Conservation (phyloP, 2,797 vertebrate genomes). For the Phylloscopus collybita region DNA sequence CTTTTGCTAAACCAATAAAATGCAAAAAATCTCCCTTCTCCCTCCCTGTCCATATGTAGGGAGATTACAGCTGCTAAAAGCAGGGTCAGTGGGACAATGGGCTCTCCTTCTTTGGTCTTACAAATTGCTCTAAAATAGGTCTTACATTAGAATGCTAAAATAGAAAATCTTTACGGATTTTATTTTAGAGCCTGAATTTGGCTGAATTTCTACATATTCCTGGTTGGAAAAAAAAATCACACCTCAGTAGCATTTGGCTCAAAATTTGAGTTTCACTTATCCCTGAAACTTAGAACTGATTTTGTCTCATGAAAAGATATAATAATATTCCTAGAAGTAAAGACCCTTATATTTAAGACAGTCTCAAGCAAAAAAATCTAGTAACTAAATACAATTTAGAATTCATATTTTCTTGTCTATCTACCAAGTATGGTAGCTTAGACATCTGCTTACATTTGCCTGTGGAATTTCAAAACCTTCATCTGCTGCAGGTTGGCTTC, state of each 20-base stretch:
- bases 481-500: background rate
- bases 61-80: background rate
- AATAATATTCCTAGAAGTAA: background rate
- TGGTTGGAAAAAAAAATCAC: background rate
- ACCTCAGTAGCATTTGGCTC: background rate
- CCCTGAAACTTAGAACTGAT: background rate
- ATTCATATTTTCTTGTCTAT: background rate
- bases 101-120: background rate
- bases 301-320: background rate
- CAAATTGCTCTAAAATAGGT: background rate
- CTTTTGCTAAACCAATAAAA: background rate
- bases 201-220: background rate
- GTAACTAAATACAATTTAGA: background rate
- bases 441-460: fast-evolving
- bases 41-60: fast-evolving
- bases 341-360: background rate
- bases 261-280: background rate
- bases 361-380: background rate
- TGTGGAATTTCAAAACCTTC: background rate
- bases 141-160: background rate
- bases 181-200: background rate
- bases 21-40: background rate
- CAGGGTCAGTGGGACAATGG: background rate
- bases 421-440: background rate
- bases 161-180: background rate